A percentile compares a stretch with the other conserved stretches of the same genome.
Evolutionary conservation across 2,888 invertebrate species (phyloP).

Genomic region (Bellardia bayeri): DNA sequence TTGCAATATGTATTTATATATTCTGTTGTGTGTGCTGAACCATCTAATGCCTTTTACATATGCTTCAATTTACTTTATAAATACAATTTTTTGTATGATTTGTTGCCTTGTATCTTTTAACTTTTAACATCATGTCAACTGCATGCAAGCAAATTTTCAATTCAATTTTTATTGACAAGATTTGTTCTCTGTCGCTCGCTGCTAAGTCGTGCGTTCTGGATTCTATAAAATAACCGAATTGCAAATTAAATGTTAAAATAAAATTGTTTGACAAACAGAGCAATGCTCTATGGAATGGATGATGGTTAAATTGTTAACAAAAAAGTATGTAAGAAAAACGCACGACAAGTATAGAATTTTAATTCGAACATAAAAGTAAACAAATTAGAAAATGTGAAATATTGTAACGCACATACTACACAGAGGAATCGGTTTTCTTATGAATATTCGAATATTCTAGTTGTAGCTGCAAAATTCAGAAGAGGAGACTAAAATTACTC

Average conservation of each 20-base stretch:
- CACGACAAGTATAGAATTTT: constrained; percentile 36
- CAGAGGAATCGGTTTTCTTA: too few species aligned
- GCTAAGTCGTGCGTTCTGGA: too few species aligned
- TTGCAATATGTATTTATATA: too few species aligned
- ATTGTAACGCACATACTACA: not conserved
- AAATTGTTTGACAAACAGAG: constrained; percentile 38
- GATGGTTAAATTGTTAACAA: constrained; percentile 56
- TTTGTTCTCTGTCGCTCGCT: constrained; percentile 63
- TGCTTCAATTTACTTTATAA: too few species aligned
- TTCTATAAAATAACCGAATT: constrained; percentile 12
- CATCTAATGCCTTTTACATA: too few species aligned
- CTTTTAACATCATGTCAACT: constrained; percentile 21
- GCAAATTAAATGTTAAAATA: constrained; percentile 58
- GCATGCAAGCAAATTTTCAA: constrained; percentile 38
- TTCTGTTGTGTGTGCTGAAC: too few species aligned
- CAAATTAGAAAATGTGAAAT: constrained; percentile 12
- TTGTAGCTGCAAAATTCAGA: too few species aligned
- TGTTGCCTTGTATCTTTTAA: not conserved
- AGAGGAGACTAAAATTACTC: too few species aligned
- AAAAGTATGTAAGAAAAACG: not conserved
- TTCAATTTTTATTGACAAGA: constrained; percentile 61
- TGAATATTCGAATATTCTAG: too few species aligned
- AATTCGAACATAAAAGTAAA: constrained; percentile 22
- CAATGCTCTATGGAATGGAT: constrained; percentile 49
- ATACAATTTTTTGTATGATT: too few species aligned